A percentile compares a stretch with the other conserved stretches of the same genome.
phyloP scores from a whole-genome alignment of 2,888 invertebrate genomes.

The Geophilus truncorum region DNA sequence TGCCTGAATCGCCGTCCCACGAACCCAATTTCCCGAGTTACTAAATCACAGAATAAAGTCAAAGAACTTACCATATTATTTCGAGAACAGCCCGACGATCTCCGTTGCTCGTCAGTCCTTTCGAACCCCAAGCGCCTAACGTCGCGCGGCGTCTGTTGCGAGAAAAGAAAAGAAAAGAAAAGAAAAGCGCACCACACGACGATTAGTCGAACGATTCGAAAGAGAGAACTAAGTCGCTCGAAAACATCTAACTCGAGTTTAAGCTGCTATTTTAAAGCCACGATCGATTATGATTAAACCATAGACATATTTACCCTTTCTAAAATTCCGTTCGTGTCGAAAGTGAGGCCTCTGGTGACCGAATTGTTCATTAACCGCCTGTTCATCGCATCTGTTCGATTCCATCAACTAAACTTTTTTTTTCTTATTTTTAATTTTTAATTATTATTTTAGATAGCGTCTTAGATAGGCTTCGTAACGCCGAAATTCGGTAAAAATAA shows the following conservation, averaged over 20 bases:
- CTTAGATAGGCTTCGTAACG: too few relatives aligned
- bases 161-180: too few relatives aligned
- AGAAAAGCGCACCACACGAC: conserved; percentile 19
- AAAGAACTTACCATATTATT: conserved; percentile 4
- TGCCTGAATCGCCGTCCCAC: too few relatives aligned
- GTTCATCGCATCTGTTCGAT: neutral
- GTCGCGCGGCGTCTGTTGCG: conserved; percentile 7
- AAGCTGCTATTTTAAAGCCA: too few relatives aligned
- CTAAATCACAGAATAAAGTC: neutral
- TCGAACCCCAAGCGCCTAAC: conserved; percentile 27
- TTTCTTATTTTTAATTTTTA: neutral
- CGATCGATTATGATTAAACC: too few relatives aligned
- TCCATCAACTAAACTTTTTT: too few relatives aligned
- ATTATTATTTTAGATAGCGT: too few relatives aligned
- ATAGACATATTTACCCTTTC: neutral
- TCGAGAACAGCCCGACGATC: conserved; percentile 22
- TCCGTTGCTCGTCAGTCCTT: conserved; percentile 7
- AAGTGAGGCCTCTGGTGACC: neutral
- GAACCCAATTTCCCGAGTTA: too few relatives aligned
- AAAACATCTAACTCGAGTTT: too few relatives aligned
- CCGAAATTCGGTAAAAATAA: too few relatives aligned
- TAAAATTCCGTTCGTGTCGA: neutral
- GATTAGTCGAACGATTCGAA: neutral
- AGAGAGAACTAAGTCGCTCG: too few relatives aligned
- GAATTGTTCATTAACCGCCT: neutral